phyloP scores from a whole-genome alignment of 2,797 vertebrate genomes.

The Gephyroberyx darwinii region DNA sequence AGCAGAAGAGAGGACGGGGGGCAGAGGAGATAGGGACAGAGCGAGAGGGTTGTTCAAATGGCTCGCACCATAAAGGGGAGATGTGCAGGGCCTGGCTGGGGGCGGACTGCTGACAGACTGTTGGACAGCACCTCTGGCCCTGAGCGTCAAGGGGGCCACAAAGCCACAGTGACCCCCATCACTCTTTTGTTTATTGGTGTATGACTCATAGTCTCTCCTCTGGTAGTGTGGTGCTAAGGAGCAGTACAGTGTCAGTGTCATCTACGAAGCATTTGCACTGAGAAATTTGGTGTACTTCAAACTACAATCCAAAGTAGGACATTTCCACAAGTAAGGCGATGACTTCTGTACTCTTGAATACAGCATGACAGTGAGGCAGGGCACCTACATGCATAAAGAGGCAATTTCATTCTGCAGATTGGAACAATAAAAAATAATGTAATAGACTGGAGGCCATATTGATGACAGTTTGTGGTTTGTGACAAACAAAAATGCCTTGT shows the following conservation, averaged over 20 bases:
- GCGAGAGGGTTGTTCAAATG: constrained; percentile 59
- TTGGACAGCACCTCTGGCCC: constrained; percentile 73
- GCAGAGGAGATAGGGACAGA: constrained; percentile 53
- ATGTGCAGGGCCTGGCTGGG: constrained; percentile 53
- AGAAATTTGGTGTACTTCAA: constrained; percentile 1
- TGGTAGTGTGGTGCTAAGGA: constrained; percentile 12
- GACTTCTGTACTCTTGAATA: not conserved
- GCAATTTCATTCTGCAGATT: not conserved
- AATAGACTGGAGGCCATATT: constrained; percentile 8
- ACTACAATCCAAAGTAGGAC: not conserved
- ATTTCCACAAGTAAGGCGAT: constrained; percentile 7
- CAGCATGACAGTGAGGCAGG: constrained; percentile 1
- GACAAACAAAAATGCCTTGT: constrained; percentile 31
- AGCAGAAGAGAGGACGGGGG: constrained; percentile 58
- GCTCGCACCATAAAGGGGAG: constrained; percentile 70
- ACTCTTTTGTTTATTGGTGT: constrained; percentile 57
- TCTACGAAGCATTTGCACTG: not conserved
- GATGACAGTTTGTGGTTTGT: constrained; percentile 25
- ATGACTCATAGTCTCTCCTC: constrained; percentile 54
- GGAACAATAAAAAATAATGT: constrained; percentile 1
- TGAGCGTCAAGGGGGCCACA: constrained; percentile 51
- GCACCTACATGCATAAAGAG: not conserved
- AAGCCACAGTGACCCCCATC: constrained; percentile 53
- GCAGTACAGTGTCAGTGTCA: constrained; percentile 7
- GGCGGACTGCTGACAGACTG: constrained; percentile 72